phyloP scores from a whole-genome alignment of 1,140 invertebrate genomes.

The Anadara kagoshimensis region DNA sequence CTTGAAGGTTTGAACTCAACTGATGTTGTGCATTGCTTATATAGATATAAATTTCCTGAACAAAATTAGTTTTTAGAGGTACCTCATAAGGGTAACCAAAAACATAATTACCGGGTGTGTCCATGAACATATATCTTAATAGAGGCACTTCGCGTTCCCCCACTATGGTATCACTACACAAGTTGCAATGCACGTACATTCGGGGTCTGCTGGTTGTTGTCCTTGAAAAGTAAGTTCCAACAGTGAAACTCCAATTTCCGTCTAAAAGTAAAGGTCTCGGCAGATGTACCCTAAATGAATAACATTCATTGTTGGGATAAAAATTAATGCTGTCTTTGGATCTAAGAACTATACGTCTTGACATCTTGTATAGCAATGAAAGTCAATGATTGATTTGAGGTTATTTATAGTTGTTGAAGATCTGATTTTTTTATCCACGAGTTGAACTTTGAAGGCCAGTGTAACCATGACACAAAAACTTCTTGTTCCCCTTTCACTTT shows the following conservation, averaged over 20 bases:
- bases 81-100: conserved; percentile 9
- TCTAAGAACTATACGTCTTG: not conserved
- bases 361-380: conserved; percentile 7
- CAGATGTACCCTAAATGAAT: conserved; percentile 1
- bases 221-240: not conserved
- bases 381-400: no score
- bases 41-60: conserved; percentile 22
- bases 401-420: not conserved
- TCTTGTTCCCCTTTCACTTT: conserved; percentile 12
- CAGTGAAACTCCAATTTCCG: conserved; percentile 4
- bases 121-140: conserved; percentile 9
- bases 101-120: conserved; percentile 2
- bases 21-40: conserved; percentile 6
- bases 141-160: conserved; percentile 17
- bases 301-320: conserved; percentile 1
- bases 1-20: no score
- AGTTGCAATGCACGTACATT: no score
- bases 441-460: conserved; percentile 40
- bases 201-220: no score
- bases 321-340: not conserved
- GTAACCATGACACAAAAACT: conserved; percentile 28
- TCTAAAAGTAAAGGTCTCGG: not conserved
- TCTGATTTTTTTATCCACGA: conserved; percentile 23
- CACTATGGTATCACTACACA: conserved; percentile 10
- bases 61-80: conserved; percentile 10